Evolutionary conservation across 2,797 vertebrate species (phyloP).

Genomic region (Darevskia nairensis): DNA sequence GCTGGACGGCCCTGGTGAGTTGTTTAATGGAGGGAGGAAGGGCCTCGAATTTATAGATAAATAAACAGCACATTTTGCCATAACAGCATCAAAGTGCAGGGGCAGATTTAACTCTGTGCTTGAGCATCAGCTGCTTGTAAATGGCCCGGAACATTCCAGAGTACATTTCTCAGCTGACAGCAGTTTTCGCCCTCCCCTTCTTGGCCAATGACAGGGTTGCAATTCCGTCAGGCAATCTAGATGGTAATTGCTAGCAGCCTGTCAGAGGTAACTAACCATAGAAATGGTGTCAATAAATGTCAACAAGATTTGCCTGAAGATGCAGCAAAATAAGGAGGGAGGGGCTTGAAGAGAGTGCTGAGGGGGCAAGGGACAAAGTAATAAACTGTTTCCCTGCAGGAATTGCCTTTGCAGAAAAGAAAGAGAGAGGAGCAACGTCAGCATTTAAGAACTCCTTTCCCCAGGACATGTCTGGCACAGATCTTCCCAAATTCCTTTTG

Average conservation of each 20-base stretch:
- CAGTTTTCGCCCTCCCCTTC: constrained; percentile 40
- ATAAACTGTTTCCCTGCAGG: constrained; percentile 57
- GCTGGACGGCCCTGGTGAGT: no score
- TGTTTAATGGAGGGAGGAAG: no score
- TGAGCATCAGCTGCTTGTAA: constrained; percentile 65
- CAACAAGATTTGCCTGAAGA: neutral
- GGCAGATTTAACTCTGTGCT: constrained; percentile 42
- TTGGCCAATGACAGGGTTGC: constrained; percentile 41
- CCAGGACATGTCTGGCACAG: neutral
- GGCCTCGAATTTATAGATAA: no score
- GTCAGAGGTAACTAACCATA: constrained; percentile 62
- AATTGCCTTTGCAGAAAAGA: constrained; percentile 69
- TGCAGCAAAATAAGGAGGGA: constrained; percentile 45
- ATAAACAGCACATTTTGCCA: neutral
- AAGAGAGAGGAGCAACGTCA: constrained; percentile 17
- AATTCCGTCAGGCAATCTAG: constrained; percentile 65
- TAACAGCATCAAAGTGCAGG: constrained; percentile 60
- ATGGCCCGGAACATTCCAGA: constrained; percentile 61
- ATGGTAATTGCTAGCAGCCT: constrained; percentile 61
- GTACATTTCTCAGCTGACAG: constrained; percentile 64
- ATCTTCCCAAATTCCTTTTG: neutral
- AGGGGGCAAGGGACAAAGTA: constrained; percentile 44
- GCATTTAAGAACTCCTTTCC: neutral
- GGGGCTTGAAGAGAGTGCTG: constrained; percentile 22
- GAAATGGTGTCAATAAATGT: neutral